Base-by-base conservation (phyloP, 2,113 vertebrate species). In the Psittacula cyanocephala region DNA sequence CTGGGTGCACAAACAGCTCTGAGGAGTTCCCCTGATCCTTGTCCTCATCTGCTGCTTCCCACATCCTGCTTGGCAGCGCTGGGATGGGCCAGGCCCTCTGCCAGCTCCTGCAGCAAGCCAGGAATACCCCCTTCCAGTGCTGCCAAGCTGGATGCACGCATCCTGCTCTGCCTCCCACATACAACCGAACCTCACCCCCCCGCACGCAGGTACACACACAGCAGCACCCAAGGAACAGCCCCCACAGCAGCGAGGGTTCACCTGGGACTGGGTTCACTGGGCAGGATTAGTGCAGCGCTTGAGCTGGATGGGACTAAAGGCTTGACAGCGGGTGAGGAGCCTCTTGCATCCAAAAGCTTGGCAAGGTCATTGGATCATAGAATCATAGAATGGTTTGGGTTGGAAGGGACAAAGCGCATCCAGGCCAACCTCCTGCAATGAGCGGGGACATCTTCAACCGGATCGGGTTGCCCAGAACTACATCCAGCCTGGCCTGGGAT, bases 131-230 rank as follows among this genome's bases (percentile, higher is more conserved):
- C 37, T 86, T 74, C 91, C 35, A 57, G 62, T 33, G 70, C 84
- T 20, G 27, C 53, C 0, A 20, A 59, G 67, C 17, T 69, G 71
- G 29, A 28, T 59, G 85, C 59, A 31, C 11, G 7, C 11, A 1
- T 62, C 8, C n/a, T 69, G 88, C 70, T 59, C 52, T 74, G 91
- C 65, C 76, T 86, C 84, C 80, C 49, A 29, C 80, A 12, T 47
- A 35, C 59, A 88, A 44, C 27, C n/a, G 60, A 80, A 20, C 47
- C 59, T 8, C 65, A 9, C 49, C 22, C 67, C n/a, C 24, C 10
- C 3, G 0, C 55, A 13, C 7, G 3, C 5, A 1, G 4, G 24
- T 2, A 11, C 10, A 22, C 44, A 8, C 1, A 3, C 37, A 35
- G 65, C 57, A 77, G 64, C 49, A 19, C 18, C 62, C 31, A 57